These are phyloP conservation scores for Saiga tatarica DNA, from an alignment of 2,113 vertebrate genomes.

Conservation along the genomic window DNA sequence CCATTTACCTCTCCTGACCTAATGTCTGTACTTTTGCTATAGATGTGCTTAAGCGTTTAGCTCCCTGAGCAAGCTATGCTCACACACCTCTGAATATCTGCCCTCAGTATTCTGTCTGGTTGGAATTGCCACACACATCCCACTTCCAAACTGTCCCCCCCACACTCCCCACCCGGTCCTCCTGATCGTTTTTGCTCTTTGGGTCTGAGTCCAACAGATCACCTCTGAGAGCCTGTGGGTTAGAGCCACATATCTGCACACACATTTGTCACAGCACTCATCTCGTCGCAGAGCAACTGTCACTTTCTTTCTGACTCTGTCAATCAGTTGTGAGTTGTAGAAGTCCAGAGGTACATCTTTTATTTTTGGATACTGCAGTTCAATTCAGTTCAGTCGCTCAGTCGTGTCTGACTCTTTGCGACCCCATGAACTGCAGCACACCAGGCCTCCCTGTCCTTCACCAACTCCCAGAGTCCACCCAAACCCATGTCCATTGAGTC, in stretches of 20 bases:
- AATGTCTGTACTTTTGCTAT: neutral
- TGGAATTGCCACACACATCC: neutral
- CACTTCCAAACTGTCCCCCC: accelerated
- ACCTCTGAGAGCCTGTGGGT: neutral
- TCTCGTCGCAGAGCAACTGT: neutral
- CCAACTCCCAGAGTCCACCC: too few relatives aligned
- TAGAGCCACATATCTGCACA: neutral
- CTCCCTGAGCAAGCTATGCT: neutral
- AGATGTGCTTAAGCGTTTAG: neutral
- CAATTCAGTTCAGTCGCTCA: too few relatives aligned
- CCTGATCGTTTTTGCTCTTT: neutral
- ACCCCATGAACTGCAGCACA: too few relatives aligned
- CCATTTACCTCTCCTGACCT: neutral
- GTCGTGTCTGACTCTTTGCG: too few relatives aligned
- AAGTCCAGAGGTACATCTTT: neutral
- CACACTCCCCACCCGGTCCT: too few relatives aligned
- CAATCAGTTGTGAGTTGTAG: neutral
- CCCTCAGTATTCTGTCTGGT: neutral
- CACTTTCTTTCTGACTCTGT: neutral
- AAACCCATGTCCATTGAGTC: too few relatives aligned
- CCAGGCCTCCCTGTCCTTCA: too few relatives aligned
- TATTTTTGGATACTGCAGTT: neutral
- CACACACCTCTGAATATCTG: neutral
- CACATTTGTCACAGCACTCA: neutral
- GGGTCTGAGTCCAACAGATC: neutral